Percentiles rank a stretch among this genome's conserved stretches.
phyloP scores from a whole-genome alignment of 2,888 invertebrate genomes.

The Leptinotarsa tumamoca region DNA sequence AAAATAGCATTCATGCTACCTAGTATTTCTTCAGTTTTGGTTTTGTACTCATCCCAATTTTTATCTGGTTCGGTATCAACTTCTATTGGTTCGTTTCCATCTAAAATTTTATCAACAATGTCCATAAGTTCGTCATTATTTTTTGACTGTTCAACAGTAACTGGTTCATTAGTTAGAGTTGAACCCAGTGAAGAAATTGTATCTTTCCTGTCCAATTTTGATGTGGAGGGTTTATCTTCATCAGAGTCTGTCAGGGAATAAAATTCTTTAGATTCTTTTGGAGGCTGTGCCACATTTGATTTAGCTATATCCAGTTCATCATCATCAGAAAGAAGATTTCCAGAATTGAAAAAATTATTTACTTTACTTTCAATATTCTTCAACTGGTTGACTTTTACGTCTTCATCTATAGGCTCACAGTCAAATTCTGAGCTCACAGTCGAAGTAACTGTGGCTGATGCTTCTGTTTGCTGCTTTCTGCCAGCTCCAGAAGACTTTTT shows the following conservation, averaged over 20 bases:
- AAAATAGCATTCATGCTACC: conserved; percentile 32
- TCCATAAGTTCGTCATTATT: conserved; percentile 31
- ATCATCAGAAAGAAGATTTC: conserved; percentile 29
- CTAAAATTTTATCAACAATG: conserved; percentile 31
- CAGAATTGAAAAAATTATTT: conserved; percentile 30
- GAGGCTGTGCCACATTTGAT: background rate
- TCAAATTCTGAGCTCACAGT: conserved; percentile 8
- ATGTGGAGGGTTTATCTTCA: conserved; percentile 30
- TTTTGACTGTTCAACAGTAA: background rate
- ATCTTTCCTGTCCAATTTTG: conserved; percentile 3
- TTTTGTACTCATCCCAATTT: conserved; percentile 31
- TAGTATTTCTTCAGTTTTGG: conserved; percentile 33
- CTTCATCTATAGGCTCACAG: conserved; percentile 18
- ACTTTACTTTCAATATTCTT: conserved; percentile 29
- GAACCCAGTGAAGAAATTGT: background rate
- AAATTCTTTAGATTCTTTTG: conserved; percentile 29
- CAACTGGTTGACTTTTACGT: conserved; percentile 1
- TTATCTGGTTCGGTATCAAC: conserved; percentile 19
- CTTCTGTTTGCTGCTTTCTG: background rate
- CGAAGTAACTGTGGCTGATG: background rate
- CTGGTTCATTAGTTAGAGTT: background rate
- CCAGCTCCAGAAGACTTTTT: background rate
- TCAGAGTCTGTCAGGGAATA: conserved; percentile 33
- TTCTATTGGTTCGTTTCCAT: conserved; percentile 21
- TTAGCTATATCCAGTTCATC: conserved; percentile 3